Conservation (phyloP, 1,140 invertebrate genomes). For the Pseudomyrmex dendroicus region DNA sequence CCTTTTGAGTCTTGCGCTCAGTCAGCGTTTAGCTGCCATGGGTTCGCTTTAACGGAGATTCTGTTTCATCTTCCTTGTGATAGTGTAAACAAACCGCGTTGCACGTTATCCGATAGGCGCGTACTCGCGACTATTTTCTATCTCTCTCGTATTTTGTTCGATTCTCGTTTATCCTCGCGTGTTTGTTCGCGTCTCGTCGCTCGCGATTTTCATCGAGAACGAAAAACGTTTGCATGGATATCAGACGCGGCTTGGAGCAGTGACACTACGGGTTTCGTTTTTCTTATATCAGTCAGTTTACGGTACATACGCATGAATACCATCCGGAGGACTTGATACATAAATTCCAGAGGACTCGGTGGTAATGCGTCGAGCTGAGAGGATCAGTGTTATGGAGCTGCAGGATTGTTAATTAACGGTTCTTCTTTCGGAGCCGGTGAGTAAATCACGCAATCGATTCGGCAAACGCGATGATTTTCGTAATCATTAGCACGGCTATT, state of each 20-base stretch:
- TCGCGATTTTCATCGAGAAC: neutral
- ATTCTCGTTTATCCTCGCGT: neutral
- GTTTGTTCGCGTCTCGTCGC: neutral
- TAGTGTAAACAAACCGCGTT: neutral
- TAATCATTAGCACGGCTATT: neutral
- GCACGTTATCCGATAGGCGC: neutral
- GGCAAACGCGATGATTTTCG: neutral
- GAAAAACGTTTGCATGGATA: constrained; percentile 6
- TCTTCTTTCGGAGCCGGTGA: constrained; percentile 29
- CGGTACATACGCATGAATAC: constrained; percentile 11
- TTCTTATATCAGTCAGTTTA: neutral
- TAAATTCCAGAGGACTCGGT: neutral
- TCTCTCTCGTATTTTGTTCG: neutral
- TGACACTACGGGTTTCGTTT: neutral
- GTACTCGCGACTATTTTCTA: neutral
- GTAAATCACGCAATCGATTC: neutral
- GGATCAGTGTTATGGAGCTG: constrained; percentile 29
- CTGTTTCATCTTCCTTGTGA: neutral
- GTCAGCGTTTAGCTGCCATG: constrained; percentile 34
- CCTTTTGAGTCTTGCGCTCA: constrained; percentile 18
- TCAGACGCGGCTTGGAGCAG: neutral
- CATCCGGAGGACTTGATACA: neutral
- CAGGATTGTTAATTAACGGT: constrained; percentile 28
- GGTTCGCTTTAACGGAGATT: constrained; percentile 1
- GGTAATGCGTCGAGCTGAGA: neutral